These are phyloP conservation scores for Pontoporia blainvillei DNA, from an alignment of 2,113 vertebrate species.

Conservation along the genomic window DNA sequence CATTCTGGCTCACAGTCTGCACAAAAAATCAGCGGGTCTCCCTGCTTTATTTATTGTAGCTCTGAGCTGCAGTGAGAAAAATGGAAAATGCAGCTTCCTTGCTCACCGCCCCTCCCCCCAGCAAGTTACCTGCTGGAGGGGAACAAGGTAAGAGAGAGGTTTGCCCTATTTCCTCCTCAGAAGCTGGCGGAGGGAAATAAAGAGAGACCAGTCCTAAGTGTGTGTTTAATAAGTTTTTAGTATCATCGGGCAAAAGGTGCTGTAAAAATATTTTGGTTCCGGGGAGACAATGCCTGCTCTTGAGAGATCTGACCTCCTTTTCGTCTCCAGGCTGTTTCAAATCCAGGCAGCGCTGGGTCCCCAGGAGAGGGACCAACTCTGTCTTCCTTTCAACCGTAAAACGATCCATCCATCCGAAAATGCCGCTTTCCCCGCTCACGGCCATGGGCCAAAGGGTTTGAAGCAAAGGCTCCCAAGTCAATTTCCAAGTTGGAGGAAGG, in stretches of 20 bases:
- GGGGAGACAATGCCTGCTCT: accelerated
- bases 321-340: accelerated
- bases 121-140: background rate
- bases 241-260: background rate
- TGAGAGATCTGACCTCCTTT: background rate
- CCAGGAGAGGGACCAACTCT: background rate
- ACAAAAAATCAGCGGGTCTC: background rate
- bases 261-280: background rate
- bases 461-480: background rate
- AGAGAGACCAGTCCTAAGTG: no score
- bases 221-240: background rate
- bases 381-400: background rate
- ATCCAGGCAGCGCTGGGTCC: background rate
- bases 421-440: accelerated
- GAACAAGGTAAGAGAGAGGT: background rate
- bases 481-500: background rate
- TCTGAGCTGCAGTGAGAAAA: accelerated
- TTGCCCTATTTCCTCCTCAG: background rate
- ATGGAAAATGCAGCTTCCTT: background rate
- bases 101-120: accelerated
- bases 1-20: background rate
- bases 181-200: background rate
- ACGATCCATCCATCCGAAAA: background rate
- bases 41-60: background rate
- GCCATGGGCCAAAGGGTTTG: background rate